Conservation (phyloP, 2,888 invertebrate genomes). For the Ormyrus nitidulus region DNA sequence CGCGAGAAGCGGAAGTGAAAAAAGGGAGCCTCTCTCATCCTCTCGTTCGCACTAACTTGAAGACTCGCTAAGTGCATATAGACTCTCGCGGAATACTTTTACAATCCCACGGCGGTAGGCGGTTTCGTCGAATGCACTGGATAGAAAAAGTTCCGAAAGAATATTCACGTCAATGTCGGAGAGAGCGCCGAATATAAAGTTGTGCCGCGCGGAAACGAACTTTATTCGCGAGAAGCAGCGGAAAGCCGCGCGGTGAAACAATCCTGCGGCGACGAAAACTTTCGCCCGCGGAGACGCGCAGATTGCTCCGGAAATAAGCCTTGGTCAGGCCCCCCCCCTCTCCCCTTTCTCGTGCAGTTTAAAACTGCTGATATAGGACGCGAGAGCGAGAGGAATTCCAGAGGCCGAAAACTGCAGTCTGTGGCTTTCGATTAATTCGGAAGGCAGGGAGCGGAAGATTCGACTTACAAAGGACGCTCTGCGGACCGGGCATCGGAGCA, state of each 20-base stretch:
- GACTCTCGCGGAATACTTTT: background rate
- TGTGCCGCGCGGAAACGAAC: slow-evolving; percentile 34
- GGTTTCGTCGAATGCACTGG: slow-evolving; percentile 14
- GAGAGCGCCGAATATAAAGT: slow-evolving; percentile 9
- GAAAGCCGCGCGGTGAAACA: slow-evolving; percentile 28
- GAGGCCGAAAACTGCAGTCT: slow-evolving; percentile 38
- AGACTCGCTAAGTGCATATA: too few relatives aligned
- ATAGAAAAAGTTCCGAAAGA: slow-evolving; percentile 13
- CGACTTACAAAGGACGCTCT: background rate
- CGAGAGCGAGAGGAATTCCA: slow-evolving; percentile 19
- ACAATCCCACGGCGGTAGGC: background rate
- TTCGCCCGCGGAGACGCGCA: slow-evolving; percentile 4
- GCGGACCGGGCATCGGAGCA: background rate
- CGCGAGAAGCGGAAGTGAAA: too few relatives aligned
- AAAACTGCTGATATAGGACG: slow-evolving; percentile 45
- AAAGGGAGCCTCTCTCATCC: too few relatives aligned
- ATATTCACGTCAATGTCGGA: slow-evolving; percentile 17
- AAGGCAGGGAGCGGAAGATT: background rate
- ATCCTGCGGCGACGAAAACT: slow-evolving; percentile 31
- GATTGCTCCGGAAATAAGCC: slow-evolving; percentile 46
- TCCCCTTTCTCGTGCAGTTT: slow-evolving; percentile 9
- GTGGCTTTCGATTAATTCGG: slow-evolving; percentile 54
- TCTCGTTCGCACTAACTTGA: too few relatives aligned
- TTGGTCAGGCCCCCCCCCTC: slow-evolving; percentile 28
- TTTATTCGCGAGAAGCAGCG: slow-evolving; percentile 15